Evolutionary conservation across 2,797 vertebrate species (phyloP), one percentile per base, ranked within the genome.

Genomic region (Alosa sapidissima): DNA sequence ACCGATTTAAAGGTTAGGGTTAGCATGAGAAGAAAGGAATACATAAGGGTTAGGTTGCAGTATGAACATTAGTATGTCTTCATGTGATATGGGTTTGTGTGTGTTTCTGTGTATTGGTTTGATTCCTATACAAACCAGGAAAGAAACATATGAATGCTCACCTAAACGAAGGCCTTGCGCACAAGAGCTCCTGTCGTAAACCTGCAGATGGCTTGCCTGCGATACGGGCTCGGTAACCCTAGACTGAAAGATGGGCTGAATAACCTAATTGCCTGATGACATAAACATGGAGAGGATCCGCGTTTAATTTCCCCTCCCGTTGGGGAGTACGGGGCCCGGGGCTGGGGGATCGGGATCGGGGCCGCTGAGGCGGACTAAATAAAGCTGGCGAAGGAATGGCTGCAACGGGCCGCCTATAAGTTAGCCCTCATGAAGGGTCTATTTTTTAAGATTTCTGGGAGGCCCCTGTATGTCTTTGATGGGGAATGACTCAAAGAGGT

Each of bases 221-320:
- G 92, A 86, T 93, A 86, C 28, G 11, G 11, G 58, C 82, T 60
- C 86, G 19, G 91, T 89, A 93, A 94, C 85, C n/a, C 7, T 88
- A 93, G 54, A 88, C 83, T 86, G 87, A 86, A 87, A 88, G 88
- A 91, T 84, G 85, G 89, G 84, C 47, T 1, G 86, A 91, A 90
- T 87, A 89, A 88, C 86, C 85, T 85, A 89, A 93, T 92, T 89
- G 88, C 85, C 84, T 88, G 89, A 92, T 88, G 86, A 93, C 89
- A 82, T 88, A 89, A 93, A 90, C 88, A 91, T 55, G 85, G 86
- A 86, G 86, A 87, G 81, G 86, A 60, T 89, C 81, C 85, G 84
- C 84, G 55, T 89, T 91, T 72, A 21, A 85, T 91, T 91, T 88
- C 84, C 83, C 0, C 48, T 55, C 72, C 72, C 45, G 72, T 78